These are phyloP conservation scores for Delphinapterus leucas DNA, from an alignment of 2,113 vertebrate genomes.

Conservation along the genomic window DNA sequence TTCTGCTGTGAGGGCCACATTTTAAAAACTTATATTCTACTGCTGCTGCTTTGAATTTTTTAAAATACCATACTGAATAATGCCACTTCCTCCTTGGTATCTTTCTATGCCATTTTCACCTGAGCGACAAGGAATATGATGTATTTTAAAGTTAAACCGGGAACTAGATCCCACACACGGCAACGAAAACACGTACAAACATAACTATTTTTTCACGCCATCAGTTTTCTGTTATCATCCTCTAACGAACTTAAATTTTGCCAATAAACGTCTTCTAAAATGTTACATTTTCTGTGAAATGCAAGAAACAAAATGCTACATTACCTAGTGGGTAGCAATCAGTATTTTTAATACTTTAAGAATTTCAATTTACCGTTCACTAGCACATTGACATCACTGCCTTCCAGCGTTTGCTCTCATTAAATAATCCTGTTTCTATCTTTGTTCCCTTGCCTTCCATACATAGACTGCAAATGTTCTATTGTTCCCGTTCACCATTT, in stretches of 20 bases:
- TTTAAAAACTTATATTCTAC: neutral
- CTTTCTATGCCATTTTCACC: neutral
- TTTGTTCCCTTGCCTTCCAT: neutral
- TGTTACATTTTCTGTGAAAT: neutral
- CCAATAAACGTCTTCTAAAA: neutral
- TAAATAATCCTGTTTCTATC: slow-evolving; percentile 9
- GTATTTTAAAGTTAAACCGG: neutral
- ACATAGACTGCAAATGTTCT: neutral
- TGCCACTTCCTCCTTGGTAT: neutral
- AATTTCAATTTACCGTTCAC: neutral
- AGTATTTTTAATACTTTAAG: neutral
- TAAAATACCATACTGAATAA: neutral
- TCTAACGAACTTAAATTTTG: neutral
- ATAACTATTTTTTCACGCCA: neutral
- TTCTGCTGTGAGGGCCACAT: neutral
- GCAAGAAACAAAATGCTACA: neutral
- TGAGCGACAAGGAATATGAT: neutral
- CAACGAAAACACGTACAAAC: neutral
- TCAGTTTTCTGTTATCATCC: neutral
- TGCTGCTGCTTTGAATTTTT: neutral
- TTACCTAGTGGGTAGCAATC: neutral
- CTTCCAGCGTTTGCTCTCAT: neutral
- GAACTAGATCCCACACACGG: too few species aligned
- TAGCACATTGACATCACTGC: slow-evolving; percentile 57
- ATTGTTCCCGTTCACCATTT: neutral